Base-by-base conservation (phyloP, 2,888 invertebrate species). In the Hypselothyrea guttata region DNA sequence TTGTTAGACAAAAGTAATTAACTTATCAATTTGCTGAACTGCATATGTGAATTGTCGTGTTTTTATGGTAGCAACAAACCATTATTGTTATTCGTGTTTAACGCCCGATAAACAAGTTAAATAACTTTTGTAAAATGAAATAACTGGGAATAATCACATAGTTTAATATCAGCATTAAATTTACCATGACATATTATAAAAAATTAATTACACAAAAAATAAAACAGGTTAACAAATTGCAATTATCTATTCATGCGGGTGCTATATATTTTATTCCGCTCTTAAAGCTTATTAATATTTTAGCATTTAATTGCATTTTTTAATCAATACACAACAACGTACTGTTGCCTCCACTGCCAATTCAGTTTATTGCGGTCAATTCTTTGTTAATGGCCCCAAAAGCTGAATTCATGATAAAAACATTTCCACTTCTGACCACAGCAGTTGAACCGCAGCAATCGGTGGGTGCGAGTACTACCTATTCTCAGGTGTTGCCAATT, bases 271-370 rank as follows among this genome's bases (percentile, higher is more conserved):
- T 71, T 46, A 12, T 16, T 34, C 7, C 33, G 48, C 51, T 48
- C 54, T 48, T 55, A 22, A 51, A 51, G 48, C 22, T 28, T 47
- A 40, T 54, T 68, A 52, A 59, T 33, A 58, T 18, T 38, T 38
- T 5, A 22, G 22, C 27, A 45, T 67, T 67, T 60, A 76, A 81
- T 81, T 78, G 61, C 77, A 77, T 73, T 71, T 66, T 78, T 59
- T 56, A 69, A 84, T 73, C 82, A 76, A 67, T 48, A 46, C 38
- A 56, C 22, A 18, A 38, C 41, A 47, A 56, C 42, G 58, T 55
- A 37, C 22, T 40, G 44, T 27, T 54, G 52, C 52, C 54, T 75
- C 37, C 31, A 42, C 54, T 2, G 22, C 5, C 27, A 41, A 63
- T 63, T 49, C 44, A 60, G 67, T 67, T 48, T 59, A 49, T 40